Evolutionary conservation across 2,797 vertebrate species (phyloP).

Genomic region (Galago senegalensis): DNA sequence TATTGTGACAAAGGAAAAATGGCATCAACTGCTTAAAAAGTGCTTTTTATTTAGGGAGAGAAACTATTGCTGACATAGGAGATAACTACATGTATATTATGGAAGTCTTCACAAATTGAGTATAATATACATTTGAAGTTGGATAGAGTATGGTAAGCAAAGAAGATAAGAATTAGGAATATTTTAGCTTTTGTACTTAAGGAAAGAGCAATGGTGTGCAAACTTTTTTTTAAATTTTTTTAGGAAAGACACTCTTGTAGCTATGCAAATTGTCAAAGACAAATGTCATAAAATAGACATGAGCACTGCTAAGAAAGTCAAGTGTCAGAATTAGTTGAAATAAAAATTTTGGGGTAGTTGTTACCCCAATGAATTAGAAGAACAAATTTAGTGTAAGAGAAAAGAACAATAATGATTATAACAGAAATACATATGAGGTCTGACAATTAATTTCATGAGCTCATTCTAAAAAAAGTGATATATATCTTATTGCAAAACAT

Average conservation of each 20-base stretch:
- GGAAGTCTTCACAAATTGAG: neutral
- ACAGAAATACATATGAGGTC: neutral
- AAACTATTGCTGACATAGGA: neutral
- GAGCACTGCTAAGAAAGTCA: neutral
- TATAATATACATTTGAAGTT: neutral
- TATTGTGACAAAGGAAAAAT: neutral
- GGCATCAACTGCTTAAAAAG: neutral
- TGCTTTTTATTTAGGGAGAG: neutral
- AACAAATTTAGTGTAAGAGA: neutral
- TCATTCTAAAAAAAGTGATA: too few species aligned
- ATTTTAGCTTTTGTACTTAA: neutral
- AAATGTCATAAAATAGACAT: neutral
- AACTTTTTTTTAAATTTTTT: neutral
- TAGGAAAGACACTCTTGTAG: neutral
- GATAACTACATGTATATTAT: neutral
- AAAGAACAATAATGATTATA: neutral
- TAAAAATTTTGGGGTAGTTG: neutral
- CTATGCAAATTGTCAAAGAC: neutral
- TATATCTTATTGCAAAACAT: too few species aligned
- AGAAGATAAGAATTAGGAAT: neutral
- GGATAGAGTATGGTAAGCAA: neutral
- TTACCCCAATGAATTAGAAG: neutral
- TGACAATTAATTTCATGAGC: too few species aligned
- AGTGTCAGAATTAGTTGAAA: constrained; percentile 1
- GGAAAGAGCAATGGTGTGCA: neutral